A percentile compares a stretch with the other conserved stretches of the same genome.
Evolutionary conservation across 2,113 vertebrate species (phyloP).

Genomic region (Gambusia affinis): DNA sequence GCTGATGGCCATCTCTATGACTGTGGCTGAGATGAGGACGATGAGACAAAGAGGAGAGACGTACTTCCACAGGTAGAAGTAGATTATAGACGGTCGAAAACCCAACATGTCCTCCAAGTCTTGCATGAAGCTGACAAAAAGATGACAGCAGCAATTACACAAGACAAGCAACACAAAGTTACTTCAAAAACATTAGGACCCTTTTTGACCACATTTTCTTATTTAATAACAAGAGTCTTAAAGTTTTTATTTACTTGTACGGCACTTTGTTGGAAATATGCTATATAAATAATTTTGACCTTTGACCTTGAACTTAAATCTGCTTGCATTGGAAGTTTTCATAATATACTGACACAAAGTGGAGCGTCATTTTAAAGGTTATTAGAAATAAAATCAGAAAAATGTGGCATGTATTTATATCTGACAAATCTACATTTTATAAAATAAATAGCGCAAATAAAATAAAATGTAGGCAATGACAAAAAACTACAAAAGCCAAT

Average conservation of each 20-base stretch:
- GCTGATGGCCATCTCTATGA: conserved; percentile 92
- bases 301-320: neutral
- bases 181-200: neutral
- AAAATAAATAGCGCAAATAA: no score
- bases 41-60: conserved; percentile 94
- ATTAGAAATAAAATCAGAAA: no score
- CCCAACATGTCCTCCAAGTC: conserved; percentile 98
- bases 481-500: no score
- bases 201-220: neutral
- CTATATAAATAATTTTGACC: no score
- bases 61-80: conserved; percentile 98
- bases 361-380: no score
- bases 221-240: neutral
- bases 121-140: conserved; percentile 91
- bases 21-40: conserved; percentile 87
- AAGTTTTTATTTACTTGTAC: no score
- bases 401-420: no score
- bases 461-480: no score
- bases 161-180: neutral
- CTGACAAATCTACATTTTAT: no score
- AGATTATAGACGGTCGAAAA: conserved; percentile 88
- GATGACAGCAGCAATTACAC: neutral
- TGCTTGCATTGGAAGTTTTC: no score
- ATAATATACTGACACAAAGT: neutral
- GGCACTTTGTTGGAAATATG: no score